Evolutionary conservation across 2,797 vertebrate genomes (phyloP), one percentile per base, ranked within the genome.

Genomic region (Chrysolophus pictus): DNA sequence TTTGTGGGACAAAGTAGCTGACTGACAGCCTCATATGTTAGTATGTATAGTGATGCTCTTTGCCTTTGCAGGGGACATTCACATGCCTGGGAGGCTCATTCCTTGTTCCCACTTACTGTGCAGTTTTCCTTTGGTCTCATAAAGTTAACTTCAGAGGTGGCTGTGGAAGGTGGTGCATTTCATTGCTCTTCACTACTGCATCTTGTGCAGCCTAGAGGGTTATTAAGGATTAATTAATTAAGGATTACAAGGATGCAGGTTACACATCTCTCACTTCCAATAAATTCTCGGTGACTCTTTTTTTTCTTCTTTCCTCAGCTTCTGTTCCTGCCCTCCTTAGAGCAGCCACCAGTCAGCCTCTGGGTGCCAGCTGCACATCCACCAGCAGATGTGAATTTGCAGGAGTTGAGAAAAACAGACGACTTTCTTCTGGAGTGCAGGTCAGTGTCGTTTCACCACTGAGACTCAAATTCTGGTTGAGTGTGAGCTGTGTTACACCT

Each of bases 31-130:
- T 31, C 10, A 37, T 62, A 0, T n/a, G 15, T 62, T 29, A 28
- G 22, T 37, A 1, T 2, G 4, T 51, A 1, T 22, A 12, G 10
- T 0, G 11, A 8, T 42, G 42, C 11, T 83, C 46, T 68, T 2
- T 9, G 33, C 29, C 67, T 56, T 53, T 62, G 12, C 22, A 33
- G 28, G n/a, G 44, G 15, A 33, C 35, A 5, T 4, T 3, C 8
- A 31, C 4, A 10, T 21, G 24, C 55, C 51, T 0, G 0, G 18
- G 60, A 39, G 29, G 42, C 42, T 75, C 39, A 3, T 9, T 60
- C 29, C 33, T 3, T 4, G 4, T 51, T 78, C 39, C n/a, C 10
- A 6, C 11, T 29, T 46, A 8, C 70, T 53, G 47, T 22, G 24
- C 35, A 68, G 11, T 14, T 53, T 58, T 58, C 3, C 47, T 65